phyloP scores from a whole-genome alignment of 2,113 vertebrate species.

The Pollimyrus isidori region DNA sequence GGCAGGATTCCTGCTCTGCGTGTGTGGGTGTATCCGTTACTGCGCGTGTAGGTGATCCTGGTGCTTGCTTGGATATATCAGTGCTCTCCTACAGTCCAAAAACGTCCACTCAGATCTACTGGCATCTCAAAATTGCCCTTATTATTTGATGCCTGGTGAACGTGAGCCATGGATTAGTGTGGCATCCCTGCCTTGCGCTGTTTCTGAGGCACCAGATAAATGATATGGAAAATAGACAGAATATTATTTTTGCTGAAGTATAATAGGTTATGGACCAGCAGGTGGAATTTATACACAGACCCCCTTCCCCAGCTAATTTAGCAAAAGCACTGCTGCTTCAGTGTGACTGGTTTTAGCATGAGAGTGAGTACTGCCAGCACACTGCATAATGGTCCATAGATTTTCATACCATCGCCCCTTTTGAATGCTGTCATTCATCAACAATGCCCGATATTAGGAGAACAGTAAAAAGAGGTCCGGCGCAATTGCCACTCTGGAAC shows the following conservation, averaged over 20 bases:
- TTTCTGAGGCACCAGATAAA: not conserved
- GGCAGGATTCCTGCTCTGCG: not conserved
- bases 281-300: not conserved
- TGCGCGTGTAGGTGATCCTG: not conserved
- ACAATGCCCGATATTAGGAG: conserved; percentile 17
- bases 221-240: not conserved
- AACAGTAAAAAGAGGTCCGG: not conserved
- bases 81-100: not conserved
- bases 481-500: conserved; percentile 23
- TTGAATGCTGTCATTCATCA: conserved; percentile 26
- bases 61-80: not conserved
- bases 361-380: not conserved
- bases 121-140: not conserved
- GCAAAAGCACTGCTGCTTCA: not conserved
- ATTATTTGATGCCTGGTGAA: not conserved
- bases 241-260: not conserved
- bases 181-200: not conserved
- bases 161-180: not conserved
- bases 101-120: not conserved
- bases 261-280: not conserved
- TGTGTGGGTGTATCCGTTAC: not conserved
- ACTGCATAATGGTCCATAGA: not conserved
- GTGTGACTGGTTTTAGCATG: not conserved
- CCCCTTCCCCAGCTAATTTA: conserved; percentile 26
- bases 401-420: not conserved